A percentile compares a stretch with the other conserved stretches of the same genome.
These are phyloP conservation scores for Carettochelys insculpta DNA, from an alignment of 2,113 vertebrate genomes.

Conservation along the genomic window DNA sequence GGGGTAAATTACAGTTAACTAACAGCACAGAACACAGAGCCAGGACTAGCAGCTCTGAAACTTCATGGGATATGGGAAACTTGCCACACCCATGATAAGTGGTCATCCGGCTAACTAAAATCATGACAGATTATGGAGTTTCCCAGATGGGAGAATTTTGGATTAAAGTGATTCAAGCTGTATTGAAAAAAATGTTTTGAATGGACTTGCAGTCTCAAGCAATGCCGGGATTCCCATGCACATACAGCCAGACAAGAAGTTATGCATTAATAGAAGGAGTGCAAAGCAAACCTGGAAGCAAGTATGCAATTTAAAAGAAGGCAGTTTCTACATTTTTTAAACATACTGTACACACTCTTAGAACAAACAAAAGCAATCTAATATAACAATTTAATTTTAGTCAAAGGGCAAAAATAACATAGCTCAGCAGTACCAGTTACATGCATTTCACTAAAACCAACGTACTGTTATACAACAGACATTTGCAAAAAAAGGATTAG, in stretches of 20 bases:
- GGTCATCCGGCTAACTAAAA: too few relatives aligned
- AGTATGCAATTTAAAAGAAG: neutral
- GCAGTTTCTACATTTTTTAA: neutral
- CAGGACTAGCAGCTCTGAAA: too few relatives aligned
- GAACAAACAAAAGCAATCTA: neutral
- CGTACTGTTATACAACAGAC: constrained; percentile 28
- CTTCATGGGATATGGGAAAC: too few relatives aligned
- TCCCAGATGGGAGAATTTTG: too few relatives aligned
- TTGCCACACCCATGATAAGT: too few relatives aligned
- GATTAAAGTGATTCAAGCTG: too few relatives aligned
- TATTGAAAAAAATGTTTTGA: neutral
- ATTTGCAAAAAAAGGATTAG: constrained; percentile 21
- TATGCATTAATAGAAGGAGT: neutral
- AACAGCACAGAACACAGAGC: too few relatives aligned
- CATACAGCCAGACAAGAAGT: neutral
- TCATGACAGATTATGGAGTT: too few relatives aligned
- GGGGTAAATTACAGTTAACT: too few relatives aligned
- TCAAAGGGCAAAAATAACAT: constrained; percentile 7
- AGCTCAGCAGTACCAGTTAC: constrained; percentile 69
- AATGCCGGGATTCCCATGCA: neutral
- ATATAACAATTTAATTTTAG: neutral
- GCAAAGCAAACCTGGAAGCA: neutral
- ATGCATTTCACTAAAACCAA: constrained; percentile 44
- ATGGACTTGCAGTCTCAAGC: neutral
- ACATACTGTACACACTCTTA: neutral